phyloP scores from a whole-genome alignment of 2,797 vertebrate species.

The Syngnathus rostellatus region DNA sequence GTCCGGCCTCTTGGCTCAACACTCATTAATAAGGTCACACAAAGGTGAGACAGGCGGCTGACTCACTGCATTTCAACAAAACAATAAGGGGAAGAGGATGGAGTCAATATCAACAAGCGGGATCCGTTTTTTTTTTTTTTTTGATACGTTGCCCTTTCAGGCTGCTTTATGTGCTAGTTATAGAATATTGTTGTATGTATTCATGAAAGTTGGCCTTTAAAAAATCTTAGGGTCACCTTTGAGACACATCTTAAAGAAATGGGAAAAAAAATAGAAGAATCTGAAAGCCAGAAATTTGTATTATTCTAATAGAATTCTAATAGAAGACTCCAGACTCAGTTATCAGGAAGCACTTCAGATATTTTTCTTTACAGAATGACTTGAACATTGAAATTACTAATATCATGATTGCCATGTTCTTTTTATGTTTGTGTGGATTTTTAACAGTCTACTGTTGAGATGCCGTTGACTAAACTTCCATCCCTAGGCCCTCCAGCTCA shows the following conservation, averaged over 20 bases:
- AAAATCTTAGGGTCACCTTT: background rate
- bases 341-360: no score
- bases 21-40: conserved; percentile 63
- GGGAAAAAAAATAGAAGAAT: background rate
- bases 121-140: background rate
- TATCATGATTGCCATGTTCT: no score
- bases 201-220: background rate
- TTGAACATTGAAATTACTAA: no score
- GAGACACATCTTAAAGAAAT: background rate
- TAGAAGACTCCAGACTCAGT: no score
- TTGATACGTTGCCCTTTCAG: background rate
- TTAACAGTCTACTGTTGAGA: no score
- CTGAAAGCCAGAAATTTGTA: background rate
- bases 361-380: no score
- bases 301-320: background rate
- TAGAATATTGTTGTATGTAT: background rate
- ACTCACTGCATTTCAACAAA: conserved; percentile 51
- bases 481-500: no score
- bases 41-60: conserved; percentile 62
- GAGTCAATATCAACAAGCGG: conserved; percentile 20
- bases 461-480: no score
- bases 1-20: conserved; percentile 55
- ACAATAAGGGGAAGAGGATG: conserved; percentile 35
- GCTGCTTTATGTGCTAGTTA: background rate
- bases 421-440: no score